phyloP scores from a whole-genome alignment of 1,140 invertebrate species.

The Drosophila azteca region DNA sequence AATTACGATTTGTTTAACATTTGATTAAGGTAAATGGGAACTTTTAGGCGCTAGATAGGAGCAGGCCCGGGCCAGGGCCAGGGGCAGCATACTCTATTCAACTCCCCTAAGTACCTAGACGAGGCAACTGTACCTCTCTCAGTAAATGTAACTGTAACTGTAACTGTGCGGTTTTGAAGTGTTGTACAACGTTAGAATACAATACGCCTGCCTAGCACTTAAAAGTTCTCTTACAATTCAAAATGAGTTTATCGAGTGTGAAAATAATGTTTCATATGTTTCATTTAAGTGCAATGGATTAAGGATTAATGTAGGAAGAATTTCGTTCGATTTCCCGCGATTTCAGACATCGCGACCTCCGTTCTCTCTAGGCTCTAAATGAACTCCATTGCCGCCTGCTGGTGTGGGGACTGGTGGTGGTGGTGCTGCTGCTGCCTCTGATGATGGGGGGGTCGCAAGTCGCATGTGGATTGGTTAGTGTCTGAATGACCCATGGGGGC shows the following conservation, averaged over 20 bases:
- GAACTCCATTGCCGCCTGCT: slow-evolving; percentile 54
- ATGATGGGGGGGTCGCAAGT: slow-evolving; percentile 35
- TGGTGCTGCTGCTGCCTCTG: slow-evolving; percentile 35
- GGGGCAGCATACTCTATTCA: neutral
- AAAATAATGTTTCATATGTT: slow-evolving; percentile 43
- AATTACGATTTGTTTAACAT: slow-evolving; percentile 40
- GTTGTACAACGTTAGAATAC: neutral
- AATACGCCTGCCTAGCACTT: slow-evolving; percentile 29
- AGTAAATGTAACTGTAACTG: neutral
- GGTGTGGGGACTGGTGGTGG: slow-evolving; percentile 38
- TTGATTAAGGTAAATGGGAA: slow-evolving; percentile 30
- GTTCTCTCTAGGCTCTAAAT: slow-evolving; percentile 17
- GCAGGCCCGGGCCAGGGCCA: neutral
- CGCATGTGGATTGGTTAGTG: slow-evolving; percentile 68
- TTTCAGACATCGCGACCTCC: slow-evolving; percentile 8
- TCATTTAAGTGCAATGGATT: slow-evolving; percentile 29
- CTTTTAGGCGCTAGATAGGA: slow-evolving; percentile 20
- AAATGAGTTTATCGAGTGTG: slow-evolving; percentile 32
- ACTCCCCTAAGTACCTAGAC: neutral
- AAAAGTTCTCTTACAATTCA: slow-evolving; percentile 58
- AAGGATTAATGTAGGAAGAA: slow-evolving; percentile 50
- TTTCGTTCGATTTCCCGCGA: slow-evolving; percentile 3
- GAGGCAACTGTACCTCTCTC: neutral
- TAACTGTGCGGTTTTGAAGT: neutral
- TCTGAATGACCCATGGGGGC: slow-evolving; percentile 59